A percentile compares a stretch with the other conserved stretches of the same genome.
Conservation (phyloP, 2,888 invertebrate species). For the Charanyca ferruginea region DNA sequence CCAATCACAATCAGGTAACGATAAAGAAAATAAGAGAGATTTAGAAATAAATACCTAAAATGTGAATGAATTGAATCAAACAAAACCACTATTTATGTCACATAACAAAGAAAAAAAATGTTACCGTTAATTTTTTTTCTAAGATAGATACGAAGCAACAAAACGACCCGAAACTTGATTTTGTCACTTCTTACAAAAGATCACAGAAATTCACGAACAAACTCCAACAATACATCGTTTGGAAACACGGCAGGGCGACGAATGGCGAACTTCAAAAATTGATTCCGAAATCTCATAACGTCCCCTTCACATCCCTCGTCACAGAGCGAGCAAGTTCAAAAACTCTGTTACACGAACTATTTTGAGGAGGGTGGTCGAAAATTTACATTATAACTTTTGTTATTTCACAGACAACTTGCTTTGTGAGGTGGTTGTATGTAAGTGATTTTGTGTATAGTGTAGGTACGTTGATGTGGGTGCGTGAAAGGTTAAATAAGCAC, state of each 20-base stretch:
- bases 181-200: not conserved
- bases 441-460: conserved; percentile 5
- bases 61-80: too few relatives aligned
- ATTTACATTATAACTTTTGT: conserved; percentile 56
- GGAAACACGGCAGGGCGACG: conserved; percentile 11
- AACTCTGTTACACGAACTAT: conserved; percentile 60
- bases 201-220: conserved; percentile 19
- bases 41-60: too few relatives aligned
- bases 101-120: too few relatives aligned
- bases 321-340: conserved; percentile 46
- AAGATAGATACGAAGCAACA: too few relatives aligned
- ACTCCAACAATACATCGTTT: conserved; percentile 51
- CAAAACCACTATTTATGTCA: too few relatives aligned
- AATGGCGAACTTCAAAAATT: conserved; percentile 68
- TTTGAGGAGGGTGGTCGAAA: conserved; percentile 31
- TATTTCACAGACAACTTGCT: conserved; percentile 30
- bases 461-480: conserved; percentile 2
- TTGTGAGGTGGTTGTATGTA: conserved; percentile 2
- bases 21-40: too few relatives aligned
- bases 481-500: not conserved
- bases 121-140: too few relatives aligned
- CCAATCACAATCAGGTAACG: too few relatives aligned
- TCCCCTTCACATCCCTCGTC: conserved; percentile 40
- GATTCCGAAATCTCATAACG: conserved; percentile 65
- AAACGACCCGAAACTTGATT: conserved; percentile 22